Evolutionary conservation across 2,888 invertebrate genomes (phyloP).

Genomic region (Campoletis raptor): DNA sequence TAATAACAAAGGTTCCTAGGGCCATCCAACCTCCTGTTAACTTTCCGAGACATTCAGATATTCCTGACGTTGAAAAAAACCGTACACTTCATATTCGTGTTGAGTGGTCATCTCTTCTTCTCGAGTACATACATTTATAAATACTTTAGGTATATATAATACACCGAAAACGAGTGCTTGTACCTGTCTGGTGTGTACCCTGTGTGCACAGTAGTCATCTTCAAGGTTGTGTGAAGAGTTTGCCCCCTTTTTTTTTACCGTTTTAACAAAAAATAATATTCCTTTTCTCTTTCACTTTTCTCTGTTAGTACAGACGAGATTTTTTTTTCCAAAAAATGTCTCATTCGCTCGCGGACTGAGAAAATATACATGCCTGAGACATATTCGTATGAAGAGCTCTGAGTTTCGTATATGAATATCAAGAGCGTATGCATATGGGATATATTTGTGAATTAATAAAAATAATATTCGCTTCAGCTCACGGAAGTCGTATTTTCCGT

Average conservation of each 20-base stretch:
- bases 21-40: background rate
- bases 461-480: slow-evolving; percentile 12
- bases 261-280: slow-evolving; percentile 32
- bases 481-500: slow-evolving; percentile 47
- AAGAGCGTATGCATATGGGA: background rate
- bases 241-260: slow-evolving; percentile 40
- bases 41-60: background rate
- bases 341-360: background rate
- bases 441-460: slow-evolving; percentile 38
- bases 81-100: slow-evolving; percentile 24
- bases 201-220: slow-evolving; percentile 60
- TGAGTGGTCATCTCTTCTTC: slow-evolving; percentile 43
- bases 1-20: background rate
- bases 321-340: slow-evolving; percentile 10
- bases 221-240: slow-evolving; percentile 56
- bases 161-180: slow-evolving; percentile 33
- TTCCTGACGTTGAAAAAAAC: background rate
- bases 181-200: slow-evolving; percentile 40
- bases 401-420: background rate
- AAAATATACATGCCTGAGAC: background rate
- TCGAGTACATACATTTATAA: slow-evolving; percentile 27
- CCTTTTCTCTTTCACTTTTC: background rate
- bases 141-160: background rate
- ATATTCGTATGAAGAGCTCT: background rate
- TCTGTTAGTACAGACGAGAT: slow-evolving; percentile 10